A percentile compares a stretch with the other conserved stretches of the same genome.
These are phyloP conservation scores for Styela plicata DNA, from an alignment of 23 tunicate species.

Conservation along the genomic window DNA sequence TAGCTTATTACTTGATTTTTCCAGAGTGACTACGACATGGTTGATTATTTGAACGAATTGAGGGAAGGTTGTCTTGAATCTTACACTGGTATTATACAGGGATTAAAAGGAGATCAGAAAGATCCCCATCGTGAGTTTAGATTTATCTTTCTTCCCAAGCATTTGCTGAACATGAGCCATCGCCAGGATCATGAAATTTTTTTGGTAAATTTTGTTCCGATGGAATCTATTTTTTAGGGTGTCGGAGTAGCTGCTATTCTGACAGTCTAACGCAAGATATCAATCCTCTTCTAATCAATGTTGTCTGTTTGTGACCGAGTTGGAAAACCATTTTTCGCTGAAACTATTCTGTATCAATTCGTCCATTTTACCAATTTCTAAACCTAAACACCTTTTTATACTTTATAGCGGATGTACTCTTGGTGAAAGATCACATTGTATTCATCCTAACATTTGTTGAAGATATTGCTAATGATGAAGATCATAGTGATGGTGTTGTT, in stretches of 20 bases:
- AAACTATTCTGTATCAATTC: not conserved
- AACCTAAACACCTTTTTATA: no score
- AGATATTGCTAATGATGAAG: constrained; percentile 64
- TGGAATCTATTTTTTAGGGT: no score
- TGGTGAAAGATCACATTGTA: constrained; percentile 63
- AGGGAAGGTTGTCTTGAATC: constrained; percentile 97
- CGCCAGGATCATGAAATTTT: no score
- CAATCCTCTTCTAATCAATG: no score
- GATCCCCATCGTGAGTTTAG: constrained; percentile 73
- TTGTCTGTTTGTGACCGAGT: no score
- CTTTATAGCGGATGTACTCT: constrained; percentile 61
- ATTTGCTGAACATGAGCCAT: no score
- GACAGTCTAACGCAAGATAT: no score
- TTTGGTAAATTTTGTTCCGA: no score
- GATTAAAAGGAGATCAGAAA: constrained; percentile 86
- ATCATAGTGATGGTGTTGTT: constrained; percentile 76
- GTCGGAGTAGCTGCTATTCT: no score
- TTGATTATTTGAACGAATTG: constrained; percentile 88
- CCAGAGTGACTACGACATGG: constrained; percentile 90
- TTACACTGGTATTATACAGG: constrained; percentile 99
- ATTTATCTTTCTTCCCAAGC: no score
- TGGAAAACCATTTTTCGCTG: not conserved
- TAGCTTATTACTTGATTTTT: not conserved
- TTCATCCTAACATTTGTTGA: constrained; percentile 79
- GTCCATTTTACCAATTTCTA: no score